Conservation (phyloP, 2,888 invertebrate genomes). For the Caenorhabditis imperialis region DNA sequence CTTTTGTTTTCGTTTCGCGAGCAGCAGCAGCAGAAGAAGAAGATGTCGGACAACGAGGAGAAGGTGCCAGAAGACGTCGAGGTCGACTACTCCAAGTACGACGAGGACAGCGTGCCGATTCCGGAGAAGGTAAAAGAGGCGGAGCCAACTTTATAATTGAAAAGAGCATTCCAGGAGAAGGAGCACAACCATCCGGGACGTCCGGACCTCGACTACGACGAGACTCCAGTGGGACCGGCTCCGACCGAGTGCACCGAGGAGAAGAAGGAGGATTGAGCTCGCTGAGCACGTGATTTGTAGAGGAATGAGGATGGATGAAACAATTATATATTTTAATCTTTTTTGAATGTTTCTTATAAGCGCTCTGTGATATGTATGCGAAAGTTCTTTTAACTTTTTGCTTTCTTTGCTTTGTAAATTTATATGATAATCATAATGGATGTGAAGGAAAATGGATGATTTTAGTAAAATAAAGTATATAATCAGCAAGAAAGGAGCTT, state of each 20-base stretch:
- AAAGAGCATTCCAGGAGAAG: constrained; percentile 50
- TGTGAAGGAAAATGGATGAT: too few relatives aligned
- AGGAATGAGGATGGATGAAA: constrained; percentile 29
- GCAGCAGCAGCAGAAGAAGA: too few relatives aligned
- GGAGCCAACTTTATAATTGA: not conserved
- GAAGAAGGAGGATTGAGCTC: constrained; percentile 20
- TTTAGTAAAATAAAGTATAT: too few relatives aligned
- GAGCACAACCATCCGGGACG: constrained; percentile 67
- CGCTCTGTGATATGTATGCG: too few relatives aligned
- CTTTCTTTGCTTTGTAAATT: too few relatives aligned
- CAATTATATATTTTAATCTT: too few relatives aligned
- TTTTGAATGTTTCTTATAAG: too few relatives aligned
- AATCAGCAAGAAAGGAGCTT: too few relatives aligned
- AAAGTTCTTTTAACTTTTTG: too few relatives aligned
- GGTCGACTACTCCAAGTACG: constrained; percentile 66
- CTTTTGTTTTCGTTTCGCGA: too few relatives aligned
- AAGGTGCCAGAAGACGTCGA: constrained; percentile 39
- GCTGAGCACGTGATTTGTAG: constrained; percentile 1
- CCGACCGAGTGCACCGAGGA: constrained; percentile 40
- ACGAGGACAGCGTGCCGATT: constrained; percentile 67
- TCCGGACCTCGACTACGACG: constrained; percentile 72
- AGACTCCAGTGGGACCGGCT: constrained; percentile 72
- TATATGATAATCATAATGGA: too few relatives aligned
- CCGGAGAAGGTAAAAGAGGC: constrained; percentile 57
- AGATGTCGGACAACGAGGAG: constrained; percentile 51